A percentile compares a stretch with the other conserved stretches of the same genome.
phyloP scores from a whole-genome alignment of 2,797 vertebrate species.

The Psittacula derbiana region DNA sequence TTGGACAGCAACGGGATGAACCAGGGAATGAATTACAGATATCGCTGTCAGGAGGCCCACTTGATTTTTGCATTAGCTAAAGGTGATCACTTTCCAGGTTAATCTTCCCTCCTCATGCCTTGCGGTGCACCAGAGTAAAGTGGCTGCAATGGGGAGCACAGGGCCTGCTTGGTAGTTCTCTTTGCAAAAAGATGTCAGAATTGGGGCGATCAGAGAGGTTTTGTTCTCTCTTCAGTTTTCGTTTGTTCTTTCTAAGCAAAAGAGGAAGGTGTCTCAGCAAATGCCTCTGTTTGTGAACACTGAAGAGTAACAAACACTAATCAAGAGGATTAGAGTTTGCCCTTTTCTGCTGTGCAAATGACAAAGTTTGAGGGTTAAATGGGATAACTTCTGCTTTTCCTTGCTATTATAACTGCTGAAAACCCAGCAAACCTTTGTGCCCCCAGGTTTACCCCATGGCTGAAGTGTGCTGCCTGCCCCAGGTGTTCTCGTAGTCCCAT shows the following conservation, averaged over 20 bases:
- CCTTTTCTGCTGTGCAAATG: neutral
- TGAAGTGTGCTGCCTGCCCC: neutral
- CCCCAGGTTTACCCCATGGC: neutral
- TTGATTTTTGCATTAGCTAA: conserved; percentile 53
- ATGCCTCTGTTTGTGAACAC: neutral
- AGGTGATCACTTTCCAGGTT: conserved; percentile 35
- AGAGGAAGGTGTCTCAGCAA: neutral
- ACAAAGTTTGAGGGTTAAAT: neutral
- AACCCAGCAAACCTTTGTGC: neutral
- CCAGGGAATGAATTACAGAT: neutral
- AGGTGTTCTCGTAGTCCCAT: conserved; percentile 13
- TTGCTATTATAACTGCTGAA: neutral
- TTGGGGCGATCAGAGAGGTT: neutral
- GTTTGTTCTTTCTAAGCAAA: neutral
- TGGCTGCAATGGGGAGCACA: neutral
- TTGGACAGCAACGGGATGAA: neutral
- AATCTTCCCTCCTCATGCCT: neutral
- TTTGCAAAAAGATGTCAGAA: neutral
- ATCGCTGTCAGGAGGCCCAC: conserved; percentile 30
- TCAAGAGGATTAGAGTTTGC: neutral
- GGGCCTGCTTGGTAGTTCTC: neutral
- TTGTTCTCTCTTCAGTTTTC: neutral
- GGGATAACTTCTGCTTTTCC: neutral
- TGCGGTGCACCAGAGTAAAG: neutral
- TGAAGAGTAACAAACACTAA: neutral